Conservation (phyloP, 2,797 vertebrate species). For the Falco cherrug region DNA sequence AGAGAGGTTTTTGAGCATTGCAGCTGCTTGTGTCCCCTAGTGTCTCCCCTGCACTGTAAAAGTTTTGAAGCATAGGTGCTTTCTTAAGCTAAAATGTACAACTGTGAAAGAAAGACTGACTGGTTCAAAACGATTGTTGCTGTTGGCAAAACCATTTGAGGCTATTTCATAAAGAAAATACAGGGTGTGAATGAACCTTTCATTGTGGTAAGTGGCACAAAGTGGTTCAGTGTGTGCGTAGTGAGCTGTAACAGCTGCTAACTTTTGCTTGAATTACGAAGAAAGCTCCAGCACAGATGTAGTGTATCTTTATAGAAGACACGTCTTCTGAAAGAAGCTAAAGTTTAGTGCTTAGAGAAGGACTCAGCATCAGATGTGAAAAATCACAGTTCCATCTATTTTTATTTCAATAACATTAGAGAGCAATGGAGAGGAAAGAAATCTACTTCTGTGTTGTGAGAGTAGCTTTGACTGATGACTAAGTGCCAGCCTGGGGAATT, state of each 20-base stretch:
- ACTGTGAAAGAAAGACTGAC: not conserved
- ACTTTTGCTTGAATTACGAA: not conserved
- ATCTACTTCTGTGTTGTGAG: slow-evolving; percentile 1
- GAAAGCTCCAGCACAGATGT: not conserved
- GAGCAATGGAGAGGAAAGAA: slow-evolving; percentile 29
- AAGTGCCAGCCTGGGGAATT: slow-evolving; percentile 36
- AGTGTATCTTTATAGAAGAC: not conserved
- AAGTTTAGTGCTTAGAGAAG: not conserved
- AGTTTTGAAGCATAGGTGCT: not conserved
- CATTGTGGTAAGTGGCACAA: not conserved
- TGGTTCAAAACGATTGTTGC: not conserved
- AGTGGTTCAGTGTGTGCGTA: not conserved
- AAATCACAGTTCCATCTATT: slow-evolving; percentile 29
- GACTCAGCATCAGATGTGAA: not conserved
- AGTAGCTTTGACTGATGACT: slow-evolving; percentile 41
- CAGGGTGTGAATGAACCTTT: not conserved
- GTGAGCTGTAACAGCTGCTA: not conserved
- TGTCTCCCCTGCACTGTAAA: not conserved
- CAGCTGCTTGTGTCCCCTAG: not conserved
- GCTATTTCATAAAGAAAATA: not conserved
- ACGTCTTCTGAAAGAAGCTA: not conserved
- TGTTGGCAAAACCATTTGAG: not conserved
- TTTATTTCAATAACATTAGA: slow-evolving; percentile 46
- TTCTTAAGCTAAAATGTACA: not conserved
- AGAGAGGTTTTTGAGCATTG: not conserved